Base-by-base conservation (phyloP, 2,797 vertebrate species). In the Holocentrus rufus region DNA sequence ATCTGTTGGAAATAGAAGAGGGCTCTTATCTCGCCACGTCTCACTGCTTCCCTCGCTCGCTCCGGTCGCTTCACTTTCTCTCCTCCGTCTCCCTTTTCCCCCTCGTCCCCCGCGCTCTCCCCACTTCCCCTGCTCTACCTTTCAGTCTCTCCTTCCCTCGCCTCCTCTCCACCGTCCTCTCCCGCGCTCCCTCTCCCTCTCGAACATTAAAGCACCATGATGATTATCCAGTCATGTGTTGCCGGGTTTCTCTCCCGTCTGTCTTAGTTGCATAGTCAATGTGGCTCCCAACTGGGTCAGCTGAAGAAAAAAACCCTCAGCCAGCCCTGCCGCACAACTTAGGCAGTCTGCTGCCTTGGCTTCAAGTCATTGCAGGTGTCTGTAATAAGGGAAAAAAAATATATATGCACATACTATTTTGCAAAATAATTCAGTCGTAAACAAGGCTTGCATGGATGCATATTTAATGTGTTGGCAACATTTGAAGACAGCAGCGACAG, bases 271-370 rank as follows among this genome's bases (percentile, higher is more conserved):
- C 87, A 87, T 84, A 83, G 83, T 87, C 84, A 80, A 79, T 82
- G 78, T 74, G 76, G 68, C 76, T 91, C 85, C 87, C 89, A 92
- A 90, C 80, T 90, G 88, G 90, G 90, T 92, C 88, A 92, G 81
- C 63, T 11, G 46, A 79, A 83, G 54, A 56, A 31, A 62, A 56
- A 31, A 62, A 65, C 13, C 73, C 42, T 47, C 36, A 80, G 71
- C 66, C 85, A 87, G 62, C 65, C 20, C 47, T 68, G 54, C 69
- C 55, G 73, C 79, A 78, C 65, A 49, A 83, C 75, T 88, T 57
- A 30, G 57, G 69, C 67, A 64, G 69, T 77, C 71, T 82, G 74
- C 72, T 52, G 76, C 50, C 68, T 83, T 65, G 85, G 75, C 76
- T 79, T 83, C 69, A 81, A 79, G 47, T 81, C 77, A 66, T 68